Base-by-base conservation (phyloP, 2,113 vertebrate genomes). In the Callionymus lyra region DNA sequence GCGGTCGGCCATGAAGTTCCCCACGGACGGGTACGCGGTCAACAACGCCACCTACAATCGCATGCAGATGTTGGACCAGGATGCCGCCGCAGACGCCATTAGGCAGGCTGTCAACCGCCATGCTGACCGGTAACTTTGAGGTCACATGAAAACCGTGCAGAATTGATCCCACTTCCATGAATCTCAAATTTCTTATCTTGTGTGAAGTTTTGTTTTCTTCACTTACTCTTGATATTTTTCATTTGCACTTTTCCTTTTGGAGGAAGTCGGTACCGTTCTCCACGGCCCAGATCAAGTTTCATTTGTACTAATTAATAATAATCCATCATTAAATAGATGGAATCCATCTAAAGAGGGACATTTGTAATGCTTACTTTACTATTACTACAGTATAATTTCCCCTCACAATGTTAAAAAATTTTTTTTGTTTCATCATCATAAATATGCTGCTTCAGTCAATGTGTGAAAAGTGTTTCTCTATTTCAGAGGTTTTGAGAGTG, bases 71-170 rank as follows among this genome's bases (percentile, higher is more conserved):
- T 75, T 74, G 85, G 90, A 94, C 68, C 87, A 87, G 75, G 87
- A 88, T 56, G 63, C 80, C 3, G 81, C 88, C 4, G 38, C 86
- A 51, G 82, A 82, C 36, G 85, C 89, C 48, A 84, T 90, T 67
- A 90, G 89, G 71, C 88, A 91, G 60, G 88, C 84, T 37, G 79
- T 88, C 75, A 85, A 80, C 77, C 84, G 74, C 40, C 84, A 68
- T 53, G 75, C 83, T 60, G 93, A 94, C 77, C 86, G 92, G 92
- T 95, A 93, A 92, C 62, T n/a, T 18, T 36, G 50, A 64, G 50
- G 56, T 63, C 72, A 42, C 63, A 44, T 50, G 4, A 47, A 46
- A n/a, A 76, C 80, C 80, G 43, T 83, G 83, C 82, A 85, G 82
- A 87, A 85, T 83, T 76, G 80, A 62, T 41, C 85, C 79, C 44